Evolutionary conservation across 2,113 vertebrate genomes (phyloP).

Genomic region (Cavia aperea): DNA sequence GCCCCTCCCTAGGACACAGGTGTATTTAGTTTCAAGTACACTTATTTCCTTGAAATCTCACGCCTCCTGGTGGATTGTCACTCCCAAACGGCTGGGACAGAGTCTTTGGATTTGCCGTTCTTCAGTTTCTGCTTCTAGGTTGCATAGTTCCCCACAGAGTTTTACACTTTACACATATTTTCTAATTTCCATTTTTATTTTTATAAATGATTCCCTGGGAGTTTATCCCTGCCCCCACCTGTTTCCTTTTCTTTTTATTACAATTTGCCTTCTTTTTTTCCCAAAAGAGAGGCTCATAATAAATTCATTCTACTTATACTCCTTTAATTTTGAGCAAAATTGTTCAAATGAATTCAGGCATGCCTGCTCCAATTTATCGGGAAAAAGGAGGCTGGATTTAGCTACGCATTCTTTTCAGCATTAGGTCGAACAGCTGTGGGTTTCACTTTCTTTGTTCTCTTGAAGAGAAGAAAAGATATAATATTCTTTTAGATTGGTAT

Average conservation of each 20-base stretch:
- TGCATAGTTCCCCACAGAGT: constrained; percentile 24
- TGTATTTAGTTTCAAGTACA: constrained; percentile 20
- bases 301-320: constrained; percentile 55
- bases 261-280: neutral
- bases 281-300: constrained; percentile 47
- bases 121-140: constrained; percentile 11
- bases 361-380: neutral
- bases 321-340: constrained; percentile 39
- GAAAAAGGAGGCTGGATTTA: neutral
- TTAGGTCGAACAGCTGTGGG: neutral
- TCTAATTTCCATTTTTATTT: constrained; percentile 63
- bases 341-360: neutral
- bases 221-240: constrained; percentile 19
- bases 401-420: neutral
- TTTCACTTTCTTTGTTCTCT: neutral
- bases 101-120: neutral
- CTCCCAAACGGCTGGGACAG: neutral
- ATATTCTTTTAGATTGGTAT: neutral
- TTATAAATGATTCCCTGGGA: constrained; percentile 55
- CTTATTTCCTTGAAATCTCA: constrained; percentile 27
- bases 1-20: neutral
- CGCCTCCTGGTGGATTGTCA: neutral
- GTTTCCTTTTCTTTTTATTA: constrained; percentile 45
- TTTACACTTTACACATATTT: constrained; percentile 38
- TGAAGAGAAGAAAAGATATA: neutral